Conservation (phyloP, 2,113 vertebrate species). For the Nothoprocta perdicaria region DNA sequence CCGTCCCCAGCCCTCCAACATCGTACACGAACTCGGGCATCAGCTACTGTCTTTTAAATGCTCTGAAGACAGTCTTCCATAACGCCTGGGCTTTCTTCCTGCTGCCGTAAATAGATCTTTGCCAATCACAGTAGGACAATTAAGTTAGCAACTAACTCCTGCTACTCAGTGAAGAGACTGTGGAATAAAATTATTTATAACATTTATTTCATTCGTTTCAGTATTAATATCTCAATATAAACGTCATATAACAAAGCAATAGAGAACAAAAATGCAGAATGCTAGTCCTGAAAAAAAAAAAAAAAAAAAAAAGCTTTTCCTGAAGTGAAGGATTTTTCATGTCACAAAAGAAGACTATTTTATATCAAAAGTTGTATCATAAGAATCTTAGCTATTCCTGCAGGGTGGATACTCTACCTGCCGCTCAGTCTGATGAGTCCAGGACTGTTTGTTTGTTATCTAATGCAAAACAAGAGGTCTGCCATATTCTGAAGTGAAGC, state of each 20-base stretch:
- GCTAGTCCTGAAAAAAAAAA: neutral
- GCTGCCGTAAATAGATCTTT: neutral
- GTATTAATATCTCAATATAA: neutral
- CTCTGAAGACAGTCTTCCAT: fast-evolving
- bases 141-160: too few species aligned
- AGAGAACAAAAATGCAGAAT: neutral
- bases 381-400: neutral
- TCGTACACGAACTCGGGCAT: neutral
- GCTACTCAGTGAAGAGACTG: fast-evolving
- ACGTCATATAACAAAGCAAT: neutral
- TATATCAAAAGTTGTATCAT: neutral
- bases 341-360: neutral
- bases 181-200: neutral
- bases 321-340: neutral
- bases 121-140: fast-evolving
- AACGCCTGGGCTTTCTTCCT: neutral
- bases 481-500: neutral
- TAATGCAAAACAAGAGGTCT: neutral
- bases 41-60: fast-evolving
- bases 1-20: fast-evolving
- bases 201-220: neutral
- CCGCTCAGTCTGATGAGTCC: neutral
- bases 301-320: neutral
- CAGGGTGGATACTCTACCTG: neutral
- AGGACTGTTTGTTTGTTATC: neutral